phyloP scores from a whole-genome alignment of 2,113 vertebrate genomes.

The Leptobrachium ailaonicum region DNA sequence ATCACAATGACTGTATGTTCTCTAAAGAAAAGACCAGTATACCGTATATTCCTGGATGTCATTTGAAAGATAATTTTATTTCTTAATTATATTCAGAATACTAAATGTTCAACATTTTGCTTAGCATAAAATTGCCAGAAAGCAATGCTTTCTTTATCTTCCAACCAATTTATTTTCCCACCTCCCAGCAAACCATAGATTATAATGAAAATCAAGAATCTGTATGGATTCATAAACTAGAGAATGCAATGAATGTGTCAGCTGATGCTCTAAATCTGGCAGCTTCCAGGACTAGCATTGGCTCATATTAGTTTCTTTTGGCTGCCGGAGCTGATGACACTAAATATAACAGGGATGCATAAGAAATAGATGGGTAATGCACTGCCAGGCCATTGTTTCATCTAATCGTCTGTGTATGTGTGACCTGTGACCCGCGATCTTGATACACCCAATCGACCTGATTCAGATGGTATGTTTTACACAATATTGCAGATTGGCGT shows the following conservation, averaged over 20 bases:
- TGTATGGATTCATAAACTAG: slow-evolving; percentile 8
- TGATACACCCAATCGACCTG: slow-evolving; percentile 40
- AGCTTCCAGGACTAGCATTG: slow-evolving; percentile 9
- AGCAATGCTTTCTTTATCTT: neutral
- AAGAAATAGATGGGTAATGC: neutral
- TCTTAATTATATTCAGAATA: neutral
- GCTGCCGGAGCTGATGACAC: slow-evolving; percentile 19
- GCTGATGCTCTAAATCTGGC: slow-evolving; percentile 39
- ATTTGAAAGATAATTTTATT: neutral
- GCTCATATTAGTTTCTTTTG: slow-evolving; percentile 36
- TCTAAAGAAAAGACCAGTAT: neutral
- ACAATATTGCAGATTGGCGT: slow-evolving; percentile 43
- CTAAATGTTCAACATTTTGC: neutral
- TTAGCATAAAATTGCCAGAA: neutral
- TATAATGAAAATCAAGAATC: neutral
- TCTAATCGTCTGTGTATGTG: slow-evolving; percentile 18
- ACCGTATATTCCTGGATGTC: too few relatives aligned
- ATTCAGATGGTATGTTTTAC: slow-evolving; percentile 47
- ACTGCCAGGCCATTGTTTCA: slow-evolving; percentile 11
- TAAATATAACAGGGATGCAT: slow-evolving; percentile 23
- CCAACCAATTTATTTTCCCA: neutral
- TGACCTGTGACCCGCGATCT: slow-evolving; percentile 25
- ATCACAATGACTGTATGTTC: neutral
- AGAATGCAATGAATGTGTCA: slow-evolving; percentile 27
- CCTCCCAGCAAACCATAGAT: neutral